Percentiles rank a stretch among this genome's conserved stretches.
phyloP scores from a whole-genome alignment of 2,888 invertebrate species.

The Torymus auratus region DNA sequence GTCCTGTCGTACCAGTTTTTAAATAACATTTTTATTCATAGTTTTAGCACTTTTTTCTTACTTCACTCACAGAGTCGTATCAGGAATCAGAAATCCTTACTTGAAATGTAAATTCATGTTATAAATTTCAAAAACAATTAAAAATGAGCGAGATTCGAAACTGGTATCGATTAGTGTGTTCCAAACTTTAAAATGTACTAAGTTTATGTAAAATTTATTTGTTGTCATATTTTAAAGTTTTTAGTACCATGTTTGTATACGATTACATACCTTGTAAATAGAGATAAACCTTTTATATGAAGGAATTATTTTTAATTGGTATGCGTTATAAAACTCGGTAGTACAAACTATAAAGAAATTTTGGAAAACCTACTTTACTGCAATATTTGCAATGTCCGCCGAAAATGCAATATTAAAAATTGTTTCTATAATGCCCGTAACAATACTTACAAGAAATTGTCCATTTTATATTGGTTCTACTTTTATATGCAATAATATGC shows the following conservation, averaged over 20 bases:
- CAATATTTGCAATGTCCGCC: slow-evolving; percentile 48
- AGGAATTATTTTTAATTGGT: background rate
- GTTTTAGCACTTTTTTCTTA: background rate
- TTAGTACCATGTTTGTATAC: slow-evolving; percentile 5
- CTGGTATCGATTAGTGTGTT: too few species aligned
- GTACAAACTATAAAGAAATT: slow-evolving; percentile 1
- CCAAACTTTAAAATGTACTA: background rate
- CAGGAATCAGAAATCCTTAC: too few species aligned
- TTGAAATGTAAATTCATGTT: too few species aligned
- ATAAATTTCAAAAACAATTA: too few species aligned
- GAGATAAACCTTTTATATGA: too few species aligned
- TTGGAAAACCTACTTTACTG: slow-evolving; percentile 35
- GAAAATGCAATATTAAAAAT: slow-evolving; percentile 20
- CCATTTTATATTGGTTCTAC: slow-evolving; percentile 33
- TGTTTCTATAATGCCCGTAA: background rate
- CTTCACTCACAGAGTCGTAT: too few species aligned
- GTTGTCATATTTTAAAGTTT: slow-evolving; percentile 1
- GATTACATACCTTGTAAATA: too few species aligned
- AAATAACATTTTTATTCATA: background rate
- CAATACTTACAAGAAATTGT: slow-evolving; percentile 32
- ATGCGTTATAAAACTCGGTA: slow-evolving; percentile 28
- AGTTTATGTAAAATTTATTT: background rate
- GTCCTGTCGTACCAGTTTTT: too few species aligned
- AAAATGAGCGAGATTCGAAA: too few species aligned
- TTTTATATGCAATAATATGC: slow-evolving; percentile 58